phyloP scores from a whole-genome alignment of 2,113 vertebrate species.

The Corynorhinus townsendii region DNA sequence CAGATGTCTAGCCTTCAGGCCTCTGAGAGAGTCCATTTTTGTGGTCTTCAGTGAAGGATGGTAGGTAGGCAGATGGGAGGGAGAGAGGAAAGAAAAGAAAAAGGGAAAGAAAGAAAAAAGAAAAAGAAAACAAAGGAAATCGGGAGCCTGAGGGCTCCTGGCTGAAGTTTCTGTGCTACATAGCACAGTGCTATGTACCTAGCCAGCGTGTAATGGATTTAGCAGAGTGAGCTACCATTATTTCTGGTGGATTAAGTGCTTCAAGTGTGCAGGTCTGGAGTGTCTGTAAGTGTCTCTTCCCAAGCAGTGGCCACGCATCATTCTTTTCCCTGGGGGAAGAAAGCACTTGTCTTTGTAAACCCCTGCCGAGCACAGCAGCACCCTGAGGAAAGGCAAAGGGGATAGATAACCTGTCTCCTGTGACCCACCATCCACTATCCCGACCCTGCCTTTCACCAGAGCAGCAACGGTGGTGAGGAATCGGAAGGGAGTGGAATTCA shows the following conservation, averaged over 20 bases:
- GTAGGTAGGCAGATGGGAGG: not conserved
- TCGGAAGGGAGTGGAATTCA: not conserved
- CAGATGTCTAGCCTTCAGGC: not conserved
- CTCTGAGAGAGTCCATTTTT: not conserved
- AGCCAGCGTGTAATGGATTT: not conserved
- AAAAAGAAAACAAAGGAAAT: not conserved
- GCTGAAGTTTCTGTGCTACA: not conserved
- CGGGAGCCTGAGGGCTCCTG: not conserved
- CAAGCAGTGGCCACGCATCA: not conserved
- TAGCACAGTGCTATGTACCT: not conserved
- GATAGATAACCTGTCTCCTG: not conserved
- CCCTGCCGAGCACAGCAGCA: not conserved
- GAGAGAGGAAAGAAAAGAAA: not conserved
- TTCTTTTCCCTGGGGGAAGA: not conserved
- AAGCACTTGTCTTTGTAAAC: not conserved
- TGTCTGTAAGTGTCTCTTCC: not conserved
- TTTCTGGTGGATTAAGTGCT: slow-evolving; percentile 33
- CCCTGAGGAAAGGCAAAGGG: not conserved
- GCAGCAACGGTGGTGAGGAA: not conserved
- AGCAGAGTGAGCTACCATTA: not conserved
- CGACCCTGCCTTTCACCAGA: not conserved
- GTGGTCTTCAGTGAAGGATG: not conserved
- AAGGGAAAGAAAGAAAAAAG: no score
- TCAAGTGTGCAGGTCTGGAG: slow-evolving; percentile 23
- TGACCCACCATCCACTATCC: not conserved